Evolutionary conservation across 2,797 vertebrate genomes (phyloP), one percentile per base, ranked within the genome.

Genomic region (Telmatherina bonti): DNA sequence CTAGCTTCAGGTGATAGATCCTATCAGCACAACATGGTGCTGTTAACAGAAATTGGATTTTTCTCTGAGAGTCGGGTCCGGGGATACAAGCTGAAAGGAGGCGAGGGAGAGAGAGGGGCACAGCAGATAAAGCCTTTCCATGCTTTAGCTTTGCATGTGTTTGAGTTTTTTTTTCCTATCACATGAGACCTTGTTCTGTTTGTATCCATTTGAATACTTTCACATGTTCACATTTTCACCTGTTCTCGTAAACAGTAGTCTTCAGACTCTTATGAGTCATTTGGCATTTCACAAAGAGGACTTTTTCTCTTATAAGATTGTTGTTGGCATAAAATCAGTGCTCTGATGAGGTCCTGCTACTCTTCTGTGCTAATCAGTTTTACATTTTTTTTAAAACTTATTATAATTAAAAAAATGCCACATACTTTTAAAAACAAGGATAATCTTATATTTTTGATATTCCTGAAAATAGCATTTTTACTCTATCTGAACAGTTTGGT

Each of bases 21-120:
- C 72, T 90, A 93, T 93, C 93, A 87, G 79, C 68, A 79, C 77
- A 87, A 89, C 88, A 90, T 87, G 85, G 67, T 85, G 85, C 86
- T 86, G 83, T 86, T 90, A 88, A 89, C 86, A 89, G 68, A 91
- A 93, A 92, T 91, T 90, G 91, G 88, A 91, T 92, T 93, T 92
- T 68, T 90, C 79, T 86, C 72, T 75, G 81, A 88, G 84, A 87
- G 79, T 84, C 70, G 70, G 83, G 76, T 81, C 70, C 57, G 67
- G 76, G 70, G 70, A 80, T 78, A 69, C 63, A 70, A 75, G 65
- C 65, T 72, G 51, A 84, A 60, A 82, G 70, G 41, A 63, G 53
- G 64, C 16, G 27, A 67, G 62, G 0, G 60, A 75, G 70, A 7
- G 61, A 67, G 60, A 33, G 58, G 62, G 54, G 12, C 47, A 65